Evolutionary conservation across 1,140 invertebrate genomes (phyloP).

Genomic region (Cydia splendana): DNA sequence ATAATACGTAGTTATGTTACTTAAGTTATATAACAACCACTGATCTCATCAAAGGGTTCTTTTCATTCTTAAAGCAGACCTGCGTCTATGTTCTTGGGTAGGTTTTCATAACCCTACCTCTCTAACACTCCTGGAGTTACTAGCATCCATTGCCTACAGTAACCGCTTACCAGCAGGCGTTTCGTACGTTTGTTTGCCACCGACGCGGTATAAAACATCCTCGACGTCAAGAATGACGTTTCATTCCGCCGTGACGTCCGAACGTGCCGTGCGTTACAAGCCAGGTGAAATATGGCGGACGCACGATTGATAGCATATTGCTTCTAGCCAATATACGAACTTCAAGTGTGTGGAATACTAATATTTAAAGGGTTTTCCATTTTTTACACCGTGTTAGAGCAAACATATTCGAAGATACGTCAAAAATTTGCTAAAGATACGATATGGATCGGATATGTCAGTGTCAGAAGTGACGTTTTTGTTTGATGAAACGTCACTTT

Average conservation of each 20-base stretch:
- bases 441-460: too few relatives aligned
- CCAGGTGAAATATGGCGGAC: slow-evolving; percentile 11
- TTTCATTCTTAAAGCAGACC: too few relatives aligned
- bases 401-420: too few relatives aligned
- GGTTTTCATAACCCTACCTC: too few relatives aligned
- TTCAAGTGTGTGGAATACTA: not conserved
- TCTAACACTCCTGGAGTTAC: not conserved
- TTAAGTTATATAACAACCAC: too few relatives aligned
- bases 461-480: too few relatives aligned
- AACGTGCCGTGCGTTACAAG: slow-evolving; percentile 1
- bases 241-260: not conserved
- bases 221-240: not conserved
- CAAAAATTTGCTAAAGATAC: too few relatives aligned
- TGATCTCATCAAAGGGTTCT: too few relatives aligned
- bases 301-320: slow-evolving; percentile 7
- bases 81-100: too few relatives aligned
- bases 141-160: not conserved
- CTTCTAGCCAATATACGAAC: not conserved
- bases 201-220: not conserved
- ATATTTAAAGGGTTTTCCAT: not conserved
- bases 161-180: not conserved
- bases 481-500: too few relatives aligned
- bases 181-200: not conserved
- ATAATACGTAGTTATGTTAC: too few relatives aligned
- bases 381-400: too few relatives aligned